Conservation (phyloP, 2,113 vertebrate species). For the Cacatua alba region DNA sequence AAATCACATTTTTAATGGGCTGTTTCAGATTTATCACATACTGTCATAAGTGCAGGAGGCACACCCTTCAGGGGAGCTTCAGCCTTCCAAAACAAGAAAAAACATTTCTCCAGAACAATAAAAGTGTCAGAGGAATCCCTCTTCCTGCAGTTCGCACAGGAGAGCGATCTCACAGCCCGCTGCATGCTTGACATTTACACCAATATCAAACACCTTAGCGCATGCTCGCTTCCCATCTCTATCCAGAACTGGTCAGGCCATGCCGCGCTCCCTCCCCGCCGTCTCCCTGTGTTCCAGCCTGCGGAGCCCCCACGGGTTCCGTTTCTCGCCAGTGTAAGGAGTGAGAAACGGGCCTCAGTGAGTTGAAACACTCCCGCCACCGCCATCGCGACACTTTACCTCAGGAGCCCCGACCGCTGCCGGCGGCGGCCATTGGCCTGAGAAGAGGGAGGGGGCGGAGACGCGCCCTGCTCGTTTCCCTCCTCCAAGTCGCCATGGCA, state of each 20-base stretch:
- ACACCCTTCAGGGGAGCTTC: not conserved
- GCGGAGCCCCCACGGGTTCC: not conserved
- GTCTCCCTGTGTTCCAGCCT: not conserved
- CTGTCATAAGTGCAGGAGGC: not conserved
- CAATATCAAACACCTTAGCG: rapidly evolving
- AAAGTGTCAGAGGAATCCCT: not conserved
- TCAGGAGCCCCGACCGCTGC: not conserved
- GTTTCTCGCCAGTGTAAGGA: too few relatives aligned
- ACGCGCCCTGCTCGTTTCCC: not conserved
- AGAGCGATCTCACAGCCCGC: rapidly evolving
- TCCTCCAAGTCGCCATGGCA: not conserved
- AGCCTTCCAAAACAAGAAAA: not conserved
- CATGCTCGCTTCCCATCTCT: not conserved
- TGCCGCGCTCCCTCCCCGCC: not conserved
- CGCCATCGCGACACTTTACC: not conserved
- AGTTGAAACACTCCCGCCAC: rapidly evolving
- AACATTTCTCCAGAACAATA: not conserved
- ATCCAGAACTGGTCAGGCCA: not conserved
- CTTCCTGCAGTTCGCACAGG: not conserved
- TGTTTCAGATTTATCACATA: not conserved
- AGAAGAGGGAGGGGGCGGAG: not conserved
- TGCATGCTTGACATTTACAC: not conserved
- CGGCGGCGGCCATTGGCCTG: not conserved
- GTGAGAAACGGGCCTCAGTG: rapidly evolving
- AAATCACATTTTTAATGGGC: not conserved